Percentiles rank a stretch among this genome's conserved stretches.
Conservation (phyloP, 2,888 invertebrate genomes). For the Dyspetes luteomarginatus region DNA sequence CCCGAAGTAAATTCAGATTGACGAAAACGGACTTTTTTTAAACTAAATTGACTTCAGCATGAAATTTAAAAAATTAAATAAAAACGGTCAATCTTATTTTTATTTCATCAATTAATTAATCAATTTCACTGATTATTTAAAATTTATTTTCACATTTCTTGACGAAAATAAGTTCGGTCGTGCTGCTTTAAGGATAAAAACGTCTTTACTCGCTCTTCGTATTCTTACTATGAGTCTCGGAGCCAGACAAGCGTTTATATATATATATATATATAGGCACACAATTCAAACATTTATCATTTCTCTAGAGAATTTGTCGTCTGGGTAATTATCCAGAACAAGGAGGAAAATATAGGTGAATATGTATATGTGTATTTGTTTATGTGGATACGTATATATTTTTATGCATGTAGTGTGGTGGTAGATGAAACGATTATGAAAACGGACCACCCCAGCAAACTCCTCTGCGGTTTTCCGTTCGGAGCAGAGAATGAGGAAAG, state of each 20-base stretch:
- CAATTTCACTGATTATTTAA: too few species aligned
- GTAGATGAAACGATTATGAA: constrained; percentile 51
- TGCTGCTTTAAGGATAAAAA: too few species aligned
- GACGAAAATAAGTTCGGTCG: too few species aligned
- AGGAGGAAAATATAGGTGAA: background rate
- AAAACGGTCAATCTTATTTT: too few species aligned
- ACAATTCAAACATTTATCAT: constrained; percentile 33
- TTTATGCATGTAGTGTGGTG: background rate
- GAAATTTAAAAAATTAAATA: too few species aligned
- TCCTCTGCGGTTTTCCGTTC: constrained; percentile 10
- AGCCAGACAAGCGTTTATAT: background rate
- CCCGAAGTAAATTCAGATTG: too few species aligned
- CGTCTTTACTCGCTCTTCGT: too few species aligned
- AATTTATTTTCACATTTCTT: too few species aligned
- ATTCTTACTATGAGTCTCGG: background rate
- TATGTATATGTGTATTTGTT: background rate
- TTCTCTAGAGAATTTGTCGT: constrained; percentile 27
- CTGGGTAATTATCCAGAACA: constrained; percentile 12
- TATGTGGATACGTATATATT: background rate
- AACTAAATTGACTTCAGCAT: too few species aligned
- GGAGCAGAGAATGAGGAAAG: constrained; percentile 42
- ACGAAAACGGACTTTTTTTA: too few species aligned
- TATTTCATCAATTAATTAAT: too few species aligned
- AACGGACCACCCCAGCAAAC: constrained; percentile 48
- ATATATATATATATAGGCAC: background rate